Conservation (phyloP, 64 coral and sea anemone genomes). For the Hydrozoanthus tunicans region DNA sequence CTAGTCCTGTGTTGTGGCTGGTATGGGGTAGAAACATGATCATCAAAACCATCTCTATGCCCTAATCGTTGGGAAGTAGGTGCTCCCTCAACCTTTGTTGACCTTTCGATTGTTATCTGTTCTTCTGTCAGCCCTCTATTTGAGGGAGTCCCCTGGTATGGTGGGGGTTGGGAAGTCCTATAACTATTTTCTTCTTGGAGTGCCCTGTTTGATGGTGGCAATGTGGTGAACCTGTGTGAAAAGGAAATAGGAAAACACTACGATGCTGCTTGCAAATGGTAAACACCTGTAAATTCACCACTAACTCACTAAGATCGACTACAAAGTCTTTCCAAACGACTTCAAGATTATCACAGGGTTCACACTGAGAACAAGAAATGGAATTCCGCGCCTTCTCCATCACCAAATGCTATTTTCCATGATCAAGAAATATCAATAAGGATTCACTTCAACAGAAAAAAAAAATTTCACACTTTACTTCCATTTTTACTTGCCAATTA, state of each 20-base stretch:
- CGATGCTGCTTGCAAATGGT: too few species aligned
- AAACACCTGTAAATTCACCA: too few species aligned
- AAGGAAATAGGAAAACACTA: background rate
- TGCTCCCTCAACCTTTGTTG: slow-evolving; percentile 27
- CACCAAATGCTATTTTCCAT: too few species aligned
- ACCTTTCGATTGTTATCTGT: slow-evolving; percentile 60
- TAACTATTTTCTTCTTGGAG: slow-evolving; percentile 27
- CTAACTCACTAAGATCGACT: too few species aligned
- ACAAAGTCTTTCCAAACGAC: too few species aligned
- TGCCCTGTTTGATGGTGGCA: slow-evolving; percentile 43
- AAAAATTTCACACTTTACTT: too few species aligned
- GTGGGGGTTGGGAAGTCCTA: slow-evolving; percentile 44
- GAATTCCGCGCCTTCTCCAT: too few species aligned
- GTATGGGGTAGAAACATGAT: slow-evolving; percentile 8
- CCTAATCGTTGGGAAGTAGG: slow-evolving; percentile 16
- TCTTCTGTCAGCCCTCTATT: slow-evolving; percentile 76
- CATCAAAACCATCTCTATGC: slow-evolving; percentile 36
- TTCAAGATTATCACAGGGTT: too few species aligned
- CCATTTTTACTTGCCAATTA: too few species aligned
- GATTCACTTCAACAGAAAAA: too few species aligned
- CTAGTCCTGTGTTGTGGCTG: background rate
- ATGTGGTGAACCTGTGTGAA: slow-evolving; percentile 27
- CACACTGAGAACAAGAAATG: too few species aligned
- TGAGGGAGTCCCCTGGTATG: slow-evolving; percentile 53
- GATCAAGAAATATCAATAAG: too few species aligned